These are phyloP conservation scores for Ceratothoa steindachneri DNA, from an alignment of 2,888 invertebrate genomes.

Conservation along the genomic window DNA sequence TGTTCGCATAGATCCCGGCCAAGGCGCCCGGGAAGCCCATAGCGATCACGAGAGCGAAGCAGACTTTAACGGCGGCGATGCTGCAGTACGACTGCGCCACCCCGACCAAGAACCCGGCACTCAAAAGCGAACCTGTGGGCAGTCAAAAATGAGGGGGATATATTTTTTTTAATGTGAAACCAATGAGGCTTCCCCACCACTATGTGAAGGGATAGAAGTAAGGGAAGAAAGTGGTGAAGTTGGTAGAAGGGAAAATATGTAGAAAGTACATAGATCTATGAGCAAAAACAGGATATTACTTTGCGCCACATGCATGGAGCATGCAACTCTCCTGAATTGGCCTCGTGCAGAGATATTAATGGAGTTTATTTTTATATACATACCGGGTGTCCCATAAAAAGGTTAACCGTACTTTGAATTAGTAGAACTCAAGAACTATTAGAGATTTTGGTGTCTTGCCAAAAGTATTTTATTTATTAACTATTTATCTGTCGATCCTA, in stretches of 20 bases:
- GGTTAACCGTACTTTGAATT: too few species aligned
- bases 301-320: too few species aligned
- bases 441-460: too few species aligned
- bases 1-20: conserved; percentile 32
- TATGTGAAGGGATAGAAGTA: not conserved
- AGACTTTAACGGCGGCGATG: conserved; percentile 32
- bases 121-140: conserved; percentile 28
- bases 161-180: not conserved
- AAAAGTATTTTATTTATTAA: too few species aligned
- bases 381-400: too few species aligned
- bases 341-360: too few species aligned
- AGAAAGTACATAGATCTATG: not conserved
- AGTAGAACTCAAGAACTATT: too few species aligned
- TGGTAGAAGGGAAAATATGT: too few species aligned
- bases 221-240: not conserved
- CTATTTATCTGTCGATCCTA: too few species aligned
- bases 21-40: conserved; percentile 37
- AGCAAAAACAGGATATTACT: too few species aligned
- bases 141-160: not conserved
- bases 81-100: conserved; percentile 40
- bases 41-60: conserved; percentile 34
- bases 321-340: too few species aligned
- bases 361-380: too few species aligned
- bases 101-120: conserved; percentile 35
- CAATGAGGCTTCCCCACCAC: not conserved